These are phyloP conservation scores for Allacma fusca DNA, from an alignment of 2,888 invertebrate genomes.

Conservation along the genomic window DNA sequence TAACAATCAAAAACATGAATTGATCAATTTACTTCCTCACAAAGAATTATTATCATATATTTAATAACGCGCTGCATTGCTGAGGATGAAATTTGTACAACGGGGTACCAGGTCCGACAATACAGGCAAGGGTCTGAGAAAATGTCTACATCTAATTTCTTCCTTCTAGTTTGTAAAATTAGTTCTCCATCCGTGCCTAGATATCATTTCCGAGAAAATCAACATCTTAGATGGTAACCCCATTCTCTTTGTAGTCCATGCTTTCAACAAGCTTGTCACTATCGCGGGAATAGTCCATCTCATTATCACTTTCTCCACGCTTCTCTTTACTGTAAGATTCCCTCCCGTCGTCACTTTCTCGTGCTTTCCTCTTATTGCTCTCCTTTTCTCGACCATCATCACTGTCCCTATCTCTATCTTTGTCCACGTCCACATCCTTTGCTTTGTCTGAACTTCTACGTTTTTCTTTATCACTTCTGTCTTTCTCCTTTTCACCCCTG, in stretches of 20 bases:
- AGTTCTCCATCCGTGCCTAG: not conserved
- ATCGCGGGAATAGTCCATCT: conserved; percentile 13
- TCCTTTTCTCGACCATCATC: conserved; percentile 56
- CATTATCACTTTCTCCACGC: conserved; percentile 23
- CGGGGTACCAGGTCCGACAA: too few species aligned
- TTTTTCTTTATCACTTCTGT: conserved; percentile 53
- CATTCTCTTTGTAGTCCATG: conserved; percentile 38
- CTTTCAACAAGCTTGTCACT: conserved; percentile 17
- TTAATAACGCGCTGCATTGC: too few species aligned
- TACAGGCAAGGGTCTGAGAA: too few species aligned
- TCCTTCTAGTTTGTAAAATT: conserved; percentile 11
- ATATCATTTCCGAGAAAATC: not conserved
- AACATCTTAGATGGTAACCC: conserved; percentile 10
- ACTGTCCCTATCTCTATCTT: conserved; percentile 32
- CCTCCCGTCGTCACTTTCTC: conserved; percentile 48
- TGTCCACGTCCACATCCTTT: conserved; percentile 62
- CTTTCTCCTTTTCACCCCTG: conserved; percentile 62
- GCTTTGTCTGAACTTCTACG: conserved; percentile 61
- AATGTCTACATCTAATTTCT: too few species aligned
- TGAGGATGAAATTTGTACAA: too few species aligned
- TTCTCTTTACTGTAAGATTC: not conserved
- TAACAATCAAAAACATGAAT: too few species aligned
- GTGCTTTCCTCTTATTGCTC: conserved; percentile 48
- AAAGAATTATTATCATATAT: too few species aligned
- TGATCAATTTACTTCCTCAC: too few species aligned